These are phyloP conservation scores for Nyleta sp. DNA, from an alignment of 2,888 invertebrate genomes.

Conservation along the genomic window DNA sequence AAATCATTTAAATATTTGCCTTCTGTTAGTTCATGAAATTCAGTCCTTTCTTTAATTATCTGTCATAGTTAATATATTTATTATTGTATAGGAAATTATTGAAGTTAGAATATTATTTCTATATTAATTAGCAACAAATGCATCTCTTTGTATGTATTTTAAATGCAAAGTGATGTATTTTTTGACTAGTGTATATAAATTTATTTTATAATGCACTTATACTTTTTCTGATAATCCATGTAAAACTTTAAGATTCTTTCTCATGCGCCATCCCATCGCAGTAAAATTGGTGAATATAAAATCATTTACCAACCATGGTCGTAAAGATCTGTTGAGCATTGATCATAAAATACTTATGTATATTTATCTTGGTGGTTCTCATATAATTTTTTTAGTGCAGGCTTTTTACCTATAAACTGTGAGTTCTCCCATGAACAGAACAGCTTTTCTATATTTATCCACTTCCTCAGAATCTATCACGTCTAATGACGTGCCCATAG, in stretches of 20 bases:
- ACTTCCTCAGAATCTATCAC: not conserved
- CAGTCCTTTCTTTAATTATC: slow-evolving; percentile 22
- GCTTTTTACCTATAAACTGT: slow-evolving; percentile 3
- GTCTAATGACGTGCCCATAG: slow-evolving; percentile 28
- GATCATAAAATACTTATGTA: not conserved
- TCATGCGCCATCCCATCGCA: slow-evolving; percentile 11
- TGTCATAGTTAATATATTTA: not conserved
- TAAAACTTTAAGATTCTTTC: slow-evolving; percentile 6
- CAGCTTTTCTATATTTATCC: slow-evolving; percentile 18
- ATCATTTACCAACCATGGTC: slow-evolving; percentile 25
- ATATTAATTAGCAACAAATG: too few relatives aligned
- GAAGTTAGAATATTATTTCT: too few relatives aligned
- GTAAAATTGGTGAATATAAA: slow-evolving; percentile 22
- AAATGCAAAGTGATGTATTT: too few relatives aligned
- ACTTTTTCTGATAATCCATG: slow-evolving; percentile 25
- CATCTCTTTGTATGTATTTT: too few relatives aligned
- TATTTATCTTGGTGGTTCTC: not conserved
- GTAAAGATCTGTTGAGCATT: slow-evolving; percentile 12
- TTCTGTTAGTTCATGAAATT: slow-evolving; percentile 5
- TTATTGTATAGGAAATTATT: too few relatives aligned
- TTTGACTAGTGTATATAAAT: too few relatives aligned
- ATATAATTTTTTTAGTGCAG: not conserved
- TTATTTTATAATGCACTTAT: not conserved
- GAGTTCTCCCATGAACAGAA: slow-evolving; percentile 9
- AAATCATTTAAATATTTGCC: not conserved